These are phyloP conservation scores for Idaea aversata DNA, from an alignment of 2,888 invertebrate genomes.

Conservation along the genomic window DNA sequence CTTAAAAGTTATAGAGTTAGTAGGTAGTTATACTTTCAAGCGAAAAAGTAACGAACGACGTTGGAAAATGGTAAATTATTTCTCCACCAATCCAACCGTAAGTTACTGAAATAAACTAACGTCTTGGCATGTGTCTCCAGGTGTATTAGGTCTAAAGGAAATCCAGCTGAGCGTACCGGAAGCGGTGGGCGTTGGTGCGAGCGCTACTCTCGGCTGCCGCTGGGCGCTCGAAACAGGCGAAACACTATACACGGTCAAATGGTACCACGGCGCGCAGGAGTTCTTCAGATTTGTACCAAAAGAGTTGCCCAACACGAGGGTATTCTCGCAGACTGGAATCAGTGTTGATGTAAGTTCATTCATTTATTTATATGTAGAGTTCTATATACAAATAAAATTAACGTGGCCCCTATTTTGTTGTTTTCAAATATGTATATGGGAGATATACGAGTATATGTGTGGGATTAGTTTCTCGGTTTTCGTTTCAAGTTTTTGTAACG, in stretches of 20 bases:
- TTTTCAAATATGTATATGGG: no score
- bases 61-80: background rate
- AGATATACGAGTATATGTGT: no score
- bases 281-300: constrained; percentile 91
- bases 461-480: background rate
- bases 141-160: constrained; percentile 82
- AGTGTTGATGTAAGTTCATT: constrained; percentile 85
- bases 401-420: background rate
- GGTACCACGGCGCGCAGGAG: constrained; percentile 89
- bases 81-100: background rate
- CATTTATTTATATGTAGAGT: constrained; percentile 8
- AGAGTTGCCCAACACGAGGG: constrained; percentile 87
- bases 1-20: background rate
- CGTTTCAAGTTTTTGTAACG: background rate
- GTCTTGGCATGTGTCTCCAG: constrained; percentile 45
- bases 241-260: constrained; percentile 88
- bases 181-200: constrained; percentile 85
- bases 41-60: background rate
- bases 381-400: background rate
- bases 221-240: constrained; percentile 86
- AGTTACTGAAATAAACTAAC: background rate
- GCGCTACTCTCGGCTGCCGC: constrained; percentile 85
- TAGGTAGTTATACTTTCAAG: background rate
- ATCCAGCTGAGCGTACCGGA: constrained; percentile 85
- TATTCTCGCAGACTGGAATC: constrained; percentile 85